These are phyloP conservation scores for Centropus unirufus DNA, from an alignment of 2,113 vertebrate genomes.

Conservation along the genomic window DNA sequence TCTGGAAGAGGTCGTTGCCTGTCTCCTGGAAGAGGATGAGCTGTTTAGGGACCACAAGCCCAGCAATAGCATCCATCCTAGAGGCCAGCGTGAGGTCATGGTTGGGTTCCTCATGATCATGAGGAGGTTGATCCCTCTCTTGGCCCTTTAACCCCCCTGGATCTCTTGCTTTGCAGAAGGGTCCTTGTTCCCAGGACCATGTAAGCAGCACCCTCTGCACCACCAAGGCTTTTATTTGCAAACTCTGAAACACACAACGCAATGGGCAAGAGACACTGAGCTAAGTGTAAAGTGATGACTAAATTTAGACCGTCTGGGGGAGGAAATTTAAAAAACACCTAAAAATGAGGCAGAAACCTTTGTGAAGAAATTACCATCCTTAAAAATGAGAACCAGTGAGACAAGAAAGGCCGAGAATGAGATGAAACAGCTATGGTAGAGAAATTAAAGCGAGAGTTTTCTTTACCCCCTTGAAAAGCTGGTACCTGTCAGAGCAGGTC, in stretches of 20 bases:
- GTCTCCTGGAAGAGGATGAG: not conserved
- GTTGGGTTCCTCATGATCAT: not conserved
- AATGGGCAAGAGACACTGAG: not conserved
- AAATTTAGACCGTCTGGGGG: not conserved
- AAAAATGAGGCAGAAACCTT: not conserved
- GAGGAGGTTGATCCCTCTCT: not conserved
- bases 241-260: not conserved
- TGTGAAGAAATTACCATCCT: not conserved
- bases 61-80: not conserved
- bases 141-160: not conserved
- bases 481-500: not conserved
- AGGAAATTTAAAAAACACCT: not conserved
- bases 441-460: not conserved
- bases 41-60: not conserved
- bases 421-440: not conserved
- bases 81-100: rapidly evolving
- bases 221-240: not conserved
- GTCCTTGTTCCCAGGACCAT: not conserved
- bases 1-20: not conserved
- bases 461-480: not conserved
- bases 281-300: not conserved
- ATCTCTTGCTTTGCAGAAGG: not conserved
- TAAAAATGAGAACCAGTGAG: not conserved
- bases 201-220: not conserved
- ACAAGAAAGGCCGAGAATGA: not conserved